Evolutionary conservation across 1,140 invertebrate genomes (phyloP).

Genomic region (Cyclargus thomasi): DNA sequence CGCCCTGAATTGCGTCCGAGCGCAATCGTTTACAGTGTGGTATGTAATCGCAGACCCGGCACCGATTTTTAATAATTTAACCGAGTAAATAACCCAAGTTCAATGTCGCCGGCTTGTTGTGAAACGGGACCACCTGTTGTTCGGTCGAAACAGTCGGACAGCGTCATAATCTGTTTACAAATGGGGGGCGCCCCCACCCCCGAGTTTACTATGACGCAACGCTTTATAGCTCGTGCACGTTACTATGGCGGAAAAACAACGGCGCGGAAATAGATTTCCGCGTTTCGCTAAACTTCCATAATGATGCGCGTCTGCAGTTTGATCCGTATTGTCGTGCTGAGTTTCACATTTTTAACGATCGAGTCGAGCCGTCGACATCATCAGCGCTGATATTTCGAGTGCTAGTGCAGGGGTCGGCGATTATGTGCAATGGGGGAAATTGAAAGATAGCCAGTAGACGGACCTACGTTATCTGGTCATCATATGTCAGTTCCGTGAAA

Average conservation of each 20-base stretch:
- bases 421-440: too few species aligned
- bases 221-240: slow-evolving; percentile 55
- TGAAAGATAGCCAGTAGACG: too few species aligned
- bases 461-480: too few species aligned
- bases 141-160: slow-evolving; percentile 55
- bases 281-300: slow-evolving; percentile 45
- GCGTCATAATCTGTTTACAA: slow-evolving; percentile 69
- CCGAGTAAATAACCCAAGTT: slow-evolving; percentile 25
- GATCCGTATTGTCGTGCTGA: not conserved
- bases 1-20: slow-evolving; percentile 42
- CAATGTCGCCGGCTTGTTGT: not conserved
- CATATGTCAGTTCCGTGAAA: too few species aligned
- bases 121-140: slow-evolving; percentile 59
- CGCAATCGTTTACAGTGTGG: slow-evolving; percentile 38
- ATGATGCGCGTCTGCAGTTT: not conserved
- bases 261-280: slow-evolving; percentile 62
- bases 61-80: slow-evolving; percentile 10
- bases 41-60: slow-evolving; percentile 21
- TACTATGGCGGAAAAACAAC: slow-evolving; percentile 67
- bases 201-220: slow-evolving; percentile 55
- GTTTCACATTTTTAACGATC: not conserved
- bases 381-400: not conserved
- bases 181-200: slow-evolving; percentile 52
- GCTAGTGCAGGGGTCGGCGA: not conserved
- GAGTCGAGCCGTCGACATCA: not conserved